Conservation (phyloP, 2,888 invertebrate species). For the Lamellibrachia columna region DNA sequence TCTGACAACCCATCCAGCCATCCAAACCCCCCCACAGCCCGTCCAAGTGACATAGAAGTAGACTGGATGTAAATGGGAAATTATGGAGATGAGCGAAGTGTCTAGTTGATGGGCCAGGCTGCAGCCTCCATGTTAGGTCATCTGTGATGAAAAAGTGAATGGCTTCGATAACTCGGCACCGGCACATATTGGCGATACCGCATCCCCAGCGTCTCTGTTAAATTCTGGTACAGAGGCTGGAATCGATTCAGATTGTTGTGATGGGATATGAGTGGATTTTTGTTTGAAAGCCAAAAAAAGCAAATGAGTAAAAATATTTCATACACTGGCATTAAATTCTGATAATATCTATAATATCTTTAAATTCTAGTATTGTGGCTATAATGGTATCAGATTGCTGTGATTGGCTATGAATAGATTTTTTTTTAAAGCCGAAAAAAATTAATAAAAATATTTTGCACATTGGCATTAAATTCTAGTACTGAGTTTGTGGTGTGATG, state of each 20-base stretch:
- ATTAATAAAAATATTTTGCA: background rate
- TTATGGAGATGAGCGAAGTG: background rate
- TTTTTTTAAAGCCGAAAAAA: background rate
- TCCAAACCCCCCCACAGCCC: background rate
- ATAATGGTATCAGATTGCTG: background rate
- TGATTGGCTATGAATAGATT: background rate
- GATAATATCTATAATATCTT: background rate
- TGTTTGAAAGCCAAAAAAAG: background rate
- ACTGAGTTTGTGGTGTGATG: too few relatives aligned
- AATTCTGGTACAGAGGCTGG: background rate
- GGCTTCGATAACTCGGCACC: background rate
- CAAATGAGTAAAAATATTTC: background rate
- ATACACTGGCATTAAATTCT: background rate
- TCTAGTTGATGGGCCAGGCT: background rate
- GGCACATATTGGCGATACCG: background rate
- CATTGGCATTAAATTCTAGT: background rate
- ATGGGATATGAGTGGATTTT: background rate
- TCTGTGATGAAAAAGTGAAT: background rate
- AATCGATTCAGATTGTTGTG: background rate
- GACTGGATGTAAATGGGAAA: conserved; percentile 5
- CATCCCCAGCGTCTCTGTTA: background rate
- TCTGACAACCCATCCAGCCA: background rate
- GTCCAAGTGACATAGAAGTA: background rate
- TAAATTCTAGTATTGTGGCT: background rate
- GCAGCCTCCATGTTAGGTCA: background rate